Evolutionary conservation across 2,113 vertebrate genomes (phyloP).

Genomic region (Ictalurus punctatus): DNA sequence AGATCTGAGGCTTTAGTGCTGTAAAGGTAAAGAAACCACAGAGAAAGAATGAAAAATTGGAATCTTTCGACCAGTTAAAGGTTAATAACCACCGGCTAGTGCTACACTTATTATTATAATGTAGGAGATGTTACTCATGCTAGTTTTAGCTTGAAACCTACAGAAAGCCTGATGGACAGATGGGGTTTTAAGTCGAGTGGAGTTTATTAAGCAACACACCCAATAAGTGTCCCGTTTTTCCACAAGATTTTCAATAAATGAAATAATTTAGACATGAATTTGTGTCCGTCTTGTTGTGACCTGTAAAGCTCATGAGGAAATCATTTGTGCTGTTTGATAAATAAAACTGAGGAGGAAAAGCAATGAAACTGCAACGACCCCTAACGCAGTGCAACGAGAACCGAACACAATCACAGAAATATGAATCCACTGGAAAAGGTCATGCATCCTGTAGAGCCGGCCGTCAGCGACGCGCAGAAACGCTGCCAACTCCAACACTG

Average conservation of each 20-base stretch:
- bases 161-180: not conserved
- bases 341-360: constrained; percentile 52
- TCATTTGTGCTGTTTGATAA: constrained; percentile 52
- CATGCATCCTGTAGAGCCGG: constrained; percentile 54
- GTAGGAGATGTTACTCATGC: not conserved
- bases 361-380: constrained; percentile 54
- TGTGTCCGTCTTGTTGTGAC: constrained; percentile 31
- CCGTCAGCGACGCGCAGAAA: constrained; percentile 54
- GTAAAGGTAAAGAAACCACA: constrained; percentile 48
- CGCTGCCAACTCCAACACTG: constrained; percentile 65
- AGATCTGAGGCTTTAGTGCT: constrained; percentile 42
- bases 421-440: constrained; percentile 67
- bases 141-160: not conserved
- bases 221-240: not conserved
- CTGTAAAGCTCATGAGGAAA: constrained; percentile 61
- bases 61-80: not conserved
- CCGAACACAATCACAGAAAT: constrained; percentile 65
- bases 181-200: not conserved
- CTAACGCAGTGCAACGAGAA: constrained; percentile 49
- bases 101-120: not conserved
- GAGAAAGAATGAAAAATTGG: not conserved
- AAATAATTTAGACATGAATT: constrained; percentile 29
- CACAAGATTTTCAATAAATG: not conserved
- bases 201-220: constrained; percentile 15
- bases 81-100: not conserved